phyloP scores from a whole-genome alignment of 2,888 invertebrate species.

The Leptarthrus brevirostris region DNA sequence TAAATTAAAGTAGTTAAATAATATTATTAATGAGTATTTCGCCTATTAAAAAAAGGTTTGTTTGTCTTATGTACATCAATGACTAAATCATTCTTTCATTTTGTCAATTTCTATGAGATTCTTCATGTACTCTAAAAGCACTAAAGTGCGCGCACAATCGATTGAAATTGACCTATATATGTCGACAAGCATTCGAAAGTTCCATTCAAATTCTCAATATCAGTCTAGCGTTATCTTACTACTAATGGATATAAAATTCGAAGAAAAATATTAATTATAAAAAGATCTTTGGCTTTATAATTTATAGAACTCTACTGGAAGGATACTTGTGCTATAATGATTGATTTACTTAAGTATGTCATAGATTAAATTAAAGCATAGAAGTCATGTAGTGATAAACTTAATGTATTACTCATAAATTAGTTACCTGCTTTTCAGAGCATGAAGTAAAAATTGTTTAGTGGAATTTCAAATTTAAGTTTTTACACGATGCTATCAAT shows the following conservation, averaged over 20 bases:
- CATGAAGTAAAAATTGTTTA: no score
- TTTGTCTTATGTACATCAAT: constrained; percentile 21
- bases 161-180: neutral
- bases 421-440: no score
- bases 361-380: no score
- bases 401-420: no score
- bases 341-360: no score
- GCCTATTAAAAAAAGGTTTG: constrained; percentile 10
- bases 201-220: constrained; percentile 5
- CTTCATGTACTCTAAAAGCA: neutral
- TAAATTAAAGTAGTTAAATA: constrained; percentile 29
- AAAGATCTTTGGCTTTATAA: constrained; percentile 37
- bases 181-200: neutral
- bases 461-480: no score
- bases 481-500: no score
- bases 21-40: constrained; percentile 26
- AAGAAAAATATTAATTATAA: constrained; percentile 20
- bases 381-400: no score
- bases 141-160: no score
- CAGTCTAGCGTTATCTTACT: constrained; percentile 27
- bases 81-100: neutral
- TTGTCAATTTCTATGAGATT: neutral
- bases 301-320: constrained; percentile 18
- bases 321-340: constrained; percentile 31
- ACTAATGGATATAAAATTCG: constrained; percentile 27